Evolutionary conservation across 2,113 vertebrate genomes (phyloP).

Genomic region (Rhinopomastus cyanomelas): DNA sequence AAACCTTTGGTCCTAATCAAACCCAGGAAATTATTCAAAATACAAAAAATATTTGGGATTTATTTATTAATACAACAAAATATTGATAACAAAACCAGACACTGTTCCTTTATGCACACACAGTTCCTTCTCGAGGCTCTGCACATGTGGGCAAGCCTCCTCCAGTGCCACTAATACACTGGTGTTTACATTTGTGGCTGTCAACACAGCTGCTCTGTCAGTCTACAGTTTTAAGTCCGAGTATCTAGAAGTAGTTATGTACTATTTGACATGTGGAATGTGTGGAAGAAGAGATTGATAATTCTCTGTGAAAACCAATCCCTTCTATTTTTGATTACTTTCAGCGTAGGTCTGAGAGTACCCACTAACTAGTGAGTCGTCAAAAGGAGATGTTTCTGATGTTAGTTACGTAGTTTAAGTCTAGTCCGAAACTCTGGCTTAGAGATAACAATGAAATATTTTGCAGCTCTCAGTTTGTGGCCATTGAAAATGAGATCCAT

Average conservation of each 20-base stretch:
- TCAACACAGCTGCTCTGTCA: not conserved
- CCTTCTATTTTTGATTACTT: not conserved
- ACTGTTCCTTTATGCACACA: not conserved
- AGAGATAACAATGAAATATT: not conserved
- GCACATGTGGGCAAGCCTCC: not conserved
- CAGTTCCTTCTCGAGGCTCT: accelerated
- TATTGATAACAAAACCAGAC: not conserved
- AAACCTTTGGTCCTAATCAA: not conserved
- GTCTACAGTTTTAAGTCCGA: not conserved
- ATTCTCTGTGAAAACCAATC: not conserved
- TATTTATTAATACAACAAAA: not conserved
- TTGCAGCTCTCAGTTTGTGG: not conserved
- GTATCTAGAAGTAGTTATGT: not conserved
- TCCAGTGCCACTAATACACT: not conserved
- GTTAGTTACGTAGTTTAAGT: not conserved
- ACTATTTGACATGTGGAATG: not conserved
- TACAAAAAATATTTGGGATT: not conserved
- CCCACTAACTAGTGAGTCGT: not conserved
- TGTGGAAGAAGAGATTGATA: not conserved
- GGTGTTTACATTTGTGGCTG: not conserved
- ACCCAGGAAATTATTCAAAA: not conserved
- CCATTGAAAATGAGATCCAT: not conserved
- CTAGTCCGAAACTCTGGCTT: not conserved
- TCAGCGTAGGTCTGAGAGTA: not conserved
- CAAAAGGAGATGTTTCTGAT: not conserved